Evolutionary conservation across 2,113 vertebrate species (phyloP).

Genomic region (Thalassoma bifasciatum): DNA sequence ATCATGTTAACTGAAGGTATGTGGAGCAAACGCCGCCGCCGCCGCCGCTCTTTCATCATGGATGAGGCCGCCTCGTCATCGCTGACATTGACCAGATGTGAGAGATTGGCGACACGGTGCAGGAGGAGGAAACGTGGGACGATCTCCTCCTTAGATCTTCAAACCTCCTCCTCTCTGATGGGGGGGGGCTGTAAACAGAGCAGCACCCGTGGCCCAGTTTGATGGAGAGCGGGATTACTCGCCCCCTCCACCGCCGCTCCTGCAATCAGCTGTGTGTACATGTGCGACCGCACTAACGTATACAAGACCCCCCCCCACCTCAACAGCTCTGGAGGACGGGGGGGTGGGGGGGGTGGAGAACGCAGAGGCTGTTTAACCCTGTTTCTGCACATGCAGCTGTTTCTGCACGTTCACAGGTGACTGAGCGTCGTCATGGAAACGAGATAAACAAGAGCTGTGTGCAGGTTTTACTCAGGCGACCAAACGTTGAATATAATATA

Average conservation of each 20-base stretch:
- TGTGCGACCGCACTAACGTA: constrained; percentile 61
- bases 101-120: background rate
- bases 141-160: constrained; percentile 52
- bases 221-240: constrained; percentile 70
- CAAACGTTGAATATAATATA: no score
- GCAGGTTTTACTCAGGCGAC: no score
- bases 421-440: no score
- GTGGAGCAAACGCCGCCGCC: background rate
- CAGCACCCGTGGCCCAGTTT: constrained; percentile 64
- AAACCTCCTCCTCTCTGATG: constrained; percentile 49
- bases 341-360: constrained; percentile 24
- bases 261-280: constrained; percentile 71
- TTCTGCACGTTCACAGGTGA: no score
- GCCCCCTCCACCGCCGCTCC: constrained; percentile 37
- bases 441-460: no score
- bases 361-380: constrained; percentile 11
- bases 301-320: constrained; percentile 45
- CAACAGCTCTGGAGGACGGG: constrained; percentile 45
- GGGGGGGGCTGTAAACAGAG: constrained; percentile 65
- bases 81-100: constrained; percentile 57
- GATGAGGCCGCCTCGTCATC: constrained; percentile 19
- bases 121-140: constrained; percentile 31
- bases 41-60: constrained; percentile 21
- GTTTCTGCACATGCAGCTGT: no score
- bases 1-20: constrained; percentile 29